Evolutionary conservation across 2,888 invertebrate genomes (phyloP).

Genomic region (Drosophila prostipennis): DNA sequence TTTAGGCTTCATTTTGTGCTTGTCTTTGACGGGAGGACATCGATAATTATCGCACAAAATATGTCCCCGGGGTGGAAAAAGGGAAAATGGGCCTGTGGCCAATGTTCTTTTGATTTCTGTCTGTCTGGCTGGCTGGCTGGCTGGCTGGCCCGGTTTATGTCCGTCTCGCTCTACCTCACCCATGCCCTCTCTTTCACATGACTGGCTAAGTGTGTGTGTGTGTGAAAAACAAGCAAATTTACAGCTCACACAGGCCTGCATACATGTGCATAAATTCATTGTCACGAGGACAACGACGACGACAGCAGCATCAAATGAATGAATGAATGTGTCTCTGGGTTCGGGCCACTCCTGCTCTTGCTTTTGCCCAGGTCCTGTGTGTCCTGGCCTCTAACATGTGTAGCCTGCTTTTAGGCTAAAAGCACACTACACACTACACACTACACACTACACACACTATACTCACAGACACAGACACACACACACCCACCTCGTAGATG

Average conservation of each 20-base stretch:
- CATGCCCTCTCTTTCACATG: slow-evolving; percentile 16
- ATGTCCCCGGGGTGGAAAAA: slow-evolving; percentile 25
- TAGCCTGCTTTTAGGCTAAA: slow-evolving; percentile 66
- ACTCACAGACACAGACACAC: slow-evolving; percentile 1
- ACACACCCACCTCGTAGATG: slow-evolving; percentile 22
- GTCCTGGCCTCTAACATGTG: slow-evolving; percentile 59
- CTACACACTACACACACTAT: slow-evolving; percentile 13
- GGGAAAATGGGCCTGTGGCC: slow-evolving; percentile 40
- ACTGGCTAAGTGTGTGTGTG: slow-evolving; percentile 14
- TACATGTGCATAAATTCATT: slow-evolving; percentile 73
- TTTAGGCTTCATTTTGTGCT: slow-evolving; percentile 37
- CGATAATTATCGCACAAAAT: slow-evolving; percentile 66
- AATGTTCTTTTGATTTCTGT: slow-evolving; percentile 45
- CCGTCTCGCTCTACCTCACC: background rate
- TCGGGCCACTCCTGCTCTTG: slow-evolving; percentile 6
- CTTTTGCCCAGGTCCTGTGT: slow-evolving; percentile 33
- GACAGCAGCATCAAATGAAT: slow-evolving; percentile 72
- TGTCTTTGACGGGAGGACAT: slow-evolving; percentile 59
- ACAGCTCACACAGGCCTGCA: slow-evolving; percentile 46
- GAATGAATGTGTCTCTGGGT: slow-evolving; percentile 54
- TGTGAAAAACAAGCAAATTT: slow-evolving; percentile 65
- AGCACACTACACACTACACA: slow-evolving; percentile 37
- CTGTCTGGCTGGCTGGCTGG: slow-evolving; percentile 17
- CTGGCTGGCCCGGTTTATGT: slow-evolving; percentile 1
- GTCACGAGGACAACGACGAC: slow-evolving; percentile 56